Base-by-base conservation (phyloP, 1,140 invertebrate genomes). In the Apocrypta bakeri region DNA sequence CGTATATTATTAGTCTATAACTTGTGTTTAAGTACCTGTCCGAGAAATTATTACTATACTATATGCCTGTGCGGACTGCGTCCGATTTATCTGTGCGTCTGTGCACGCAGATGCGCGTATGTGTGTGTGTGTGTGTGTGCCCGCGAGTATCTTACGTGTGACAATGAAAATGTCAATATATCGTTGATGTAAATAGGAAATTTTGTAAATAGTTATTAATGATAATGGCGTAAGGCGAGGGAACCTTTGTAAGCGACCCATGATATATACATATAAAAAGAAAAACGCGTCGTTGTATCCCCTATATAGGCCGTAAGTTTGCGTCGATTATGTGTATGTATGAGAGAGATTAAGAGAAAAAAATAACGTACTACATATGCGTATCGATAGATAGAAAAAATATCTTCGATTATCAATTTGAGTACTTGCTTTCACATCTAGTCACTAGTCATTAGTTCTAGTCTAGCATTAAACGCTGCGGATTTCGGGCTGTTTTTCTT, bases 401-500 rank as follows among this genome's bases (percentile, higher is more conserved):
- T 33, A 63, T 17, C 29, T 14, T 37, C 24, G 24, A 25, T 9
- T 2, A 61, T 25, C 66, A 78, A 27, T 83, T 73, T 27, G 33
- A 83, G 76, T 83, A 83, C 76, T 83, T 83, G 82, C 82, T 83
- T 83, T 83, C 37, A 79, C 76, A 79, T 83, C 82, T 83, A 83
- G 82, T 83, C 82, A 83, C 76, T 83, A 83, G 82, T 83, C 63
- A 79, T 83, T 83, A 83, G 82, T 29, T 83, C 82, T 83, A 83
- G 82, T 83, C 76, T 83, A 83, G 69, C 76, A 73, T 68, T 42
- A 56, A 74, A 27, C 73, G 76, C 76, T 79, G 68, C 56, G 64
- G 64, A 74, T 73, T 48, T 73, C 25, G 81, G n/a, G 63, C 12
- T 48, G 72, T 56, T 40, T 63, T 77, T 56, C 29, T 63, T 77